Percentiles rank a stretch among this genome's conserved stretches.
phyloP scores from a whole-genome alignment of 2,888 invertebrate genomes.

The Arenicola marina region DNA sequence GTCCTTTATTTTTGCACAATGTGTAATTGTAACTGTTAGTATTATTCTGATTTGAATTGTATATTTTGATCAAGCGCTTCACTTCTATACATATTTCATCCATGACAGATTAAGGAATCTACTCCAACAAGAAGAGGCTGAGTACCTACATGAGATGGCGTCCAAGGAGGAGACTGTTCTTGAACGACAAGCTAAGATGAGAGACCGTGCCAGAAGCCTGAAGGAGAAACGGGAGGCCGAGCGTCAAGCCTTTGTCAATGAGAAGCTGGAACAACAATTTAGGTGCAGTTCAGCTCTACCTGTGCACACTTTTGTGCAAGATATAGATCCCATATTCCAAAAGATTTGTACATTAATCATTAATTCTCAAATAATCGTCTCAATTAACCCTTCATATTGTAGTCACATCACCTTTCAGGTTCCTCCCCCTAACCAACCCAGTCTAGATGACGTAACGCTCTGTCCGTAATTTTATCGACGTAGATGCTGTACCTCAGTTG shows the following conservation, averaged over 20 bases:
- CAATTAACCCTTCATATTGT: no score
- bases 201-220: constrained; percentile 54
- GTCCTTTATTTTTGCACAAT: not conserved
- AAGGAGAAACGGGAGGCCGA: constrained; percentile 58
- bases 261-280: constrained; percentile 60
- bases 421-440: no score
- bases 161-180: constrained; percentile 54
- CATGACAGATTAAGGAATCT: constrained; percentile 45
- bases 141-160: constrained; percentile 52
- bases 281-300: no score
- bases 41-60: constrained; percentile 1
- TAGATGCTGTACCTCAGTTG: no score
- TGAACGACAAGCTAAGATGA: constrained; percentile 60
- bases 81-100: no score
- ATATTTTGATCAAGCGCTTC: not conserved
- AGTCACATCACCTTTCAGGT: no score
- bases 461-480: no score
- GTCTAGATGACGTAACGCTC: no score
- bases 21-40: not conserved
- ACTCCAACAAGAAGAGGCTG: constrained; percentile 48
- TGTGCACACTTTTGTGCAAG: no score
- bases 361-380: no score
- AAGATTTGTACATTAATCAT: no score
- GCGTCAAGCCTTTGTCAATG: constrained; percentile 53
- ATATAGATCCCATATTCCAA: no score